Base-by-base conservation (phyloP, 1,140 invertebrate species). In the Pemphigus obesinymphae region DNA sequence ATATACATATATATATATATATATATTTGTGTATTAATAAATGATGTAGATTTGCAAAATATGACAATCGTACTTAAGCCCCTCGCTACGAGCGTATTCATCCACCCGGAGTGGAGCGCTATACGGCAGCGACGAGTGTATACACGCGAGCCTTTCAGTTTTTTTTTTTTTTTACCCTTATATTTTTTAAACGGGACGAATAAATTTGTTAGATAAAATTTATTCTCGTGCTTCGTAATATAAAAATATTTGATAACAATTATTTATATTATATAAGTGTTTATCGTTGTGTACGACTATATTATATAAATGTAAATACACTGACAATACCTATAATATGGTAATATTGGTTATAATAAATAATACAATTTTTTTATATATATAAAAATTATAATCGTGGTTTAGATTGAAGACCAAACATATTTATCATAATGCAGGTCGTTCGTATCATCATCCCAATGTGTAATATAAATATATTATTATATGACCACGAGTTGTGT, bases 51-150 rank as follows among this genome's bases (percentile, higher is more conserved):
- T 7, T 78, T 61, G 75, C n/a, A 78, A 43, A 78, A n/a, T n/a
- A n/a, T 43, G 53, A 78, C 75, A 78, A 78, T 78, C 34, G 75
- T 78, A 78, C 75, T 78, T 78, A 78, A 78, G 50, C n/a, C 29
- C 13, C 37, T 61, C 55, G 76, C 76, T 80, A 80, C 53, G 53
- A 31, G 53, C 55, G 53, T 29, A 61, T 48, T 73, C 13, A 80
- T 80, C 76, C 76, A 61, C 37, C 37, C n/a, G 15, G 55, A 40
- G 53, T 43, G 76, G 53, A 80, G 76, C 76, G 76, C 37, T 15
- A 37, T 63, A 13, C 55, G 53, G 76, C 37, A 80, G 76, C 76
- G 55, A 80, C 23, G 23, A 15, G 17, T 61, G 6, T 29, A 6
- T 29, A 26, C 6, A 13, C 4, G n/a, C n/a, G n/a, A n/a, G n/a